Evolutionary conservation across 2,888 invertebrate genomes (phyloP).

Genomic region (Agrochola lota): DNA sequence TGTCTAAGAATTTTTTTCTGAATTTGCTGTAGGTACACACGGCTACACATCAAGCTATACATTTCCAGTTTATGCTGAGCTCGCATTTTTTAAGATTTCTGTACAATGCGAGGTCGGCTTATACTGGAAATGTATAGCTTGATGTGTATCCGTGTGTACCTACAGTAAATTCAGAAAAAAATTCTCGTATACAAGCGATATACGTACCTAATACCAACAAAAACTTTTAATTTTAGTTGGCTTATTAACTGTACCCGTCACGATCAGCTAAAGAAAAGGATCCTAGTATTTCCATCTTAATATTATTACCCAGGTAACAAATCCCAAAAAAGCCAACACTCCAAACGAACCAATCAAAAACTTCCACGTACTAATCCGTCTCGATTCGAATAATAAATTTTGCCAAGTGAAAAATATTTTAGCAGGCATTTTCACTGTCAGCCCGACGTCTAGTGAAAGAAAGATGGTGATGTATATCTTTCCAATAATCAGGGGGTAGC

Average conservation of each 20-base stretch:
- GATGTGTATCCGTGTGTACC: too few species aligned
- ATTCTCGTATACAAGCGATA: too few species aligned
- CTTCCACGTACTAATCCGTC: slow-evolving; percentile 49
- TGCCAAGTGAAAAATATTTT: slow-evolving; percentile 64
- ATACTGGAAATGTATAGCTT: too few species aligned
- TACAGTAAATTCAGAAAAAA: too few species aligned
- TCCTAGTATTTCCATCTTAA: background rate
- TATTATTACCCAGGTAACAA: background rate
- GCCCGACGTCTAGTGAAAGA: slow-evolving; percentile 60
- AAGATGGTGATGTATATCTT: slow-evolving; percentile 76
- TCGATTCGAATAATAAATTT: slow-evolving; percentile 54
- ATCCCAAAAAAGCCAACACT: background rate
- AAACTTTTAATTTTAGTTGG: too few species aligned
- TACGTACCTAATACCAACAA: background rate
- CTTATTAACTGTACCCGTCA: background rate
- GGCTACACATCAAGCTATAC: too few species aligned
- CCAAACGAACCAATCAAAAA: slow-evolving; percentile 53
- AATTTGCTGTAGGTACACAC: too few species aligned
- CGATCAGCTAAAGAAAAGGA: background rate
- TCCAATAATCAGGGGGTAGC: slow-evolving; percentile 78
- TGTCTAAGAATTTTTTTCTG: background rate
- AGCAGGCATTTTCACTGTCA: slow-evolving; percentile 62
- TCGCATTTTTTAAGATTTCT: too few species aligned
- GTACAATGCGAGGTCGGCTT: too few species aligned
- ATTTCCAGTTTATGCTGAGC: too few species aligned